Conservation (phyloP, 2,888 invertebrate genomes). For the Melinopterus prodromus region DNA sequence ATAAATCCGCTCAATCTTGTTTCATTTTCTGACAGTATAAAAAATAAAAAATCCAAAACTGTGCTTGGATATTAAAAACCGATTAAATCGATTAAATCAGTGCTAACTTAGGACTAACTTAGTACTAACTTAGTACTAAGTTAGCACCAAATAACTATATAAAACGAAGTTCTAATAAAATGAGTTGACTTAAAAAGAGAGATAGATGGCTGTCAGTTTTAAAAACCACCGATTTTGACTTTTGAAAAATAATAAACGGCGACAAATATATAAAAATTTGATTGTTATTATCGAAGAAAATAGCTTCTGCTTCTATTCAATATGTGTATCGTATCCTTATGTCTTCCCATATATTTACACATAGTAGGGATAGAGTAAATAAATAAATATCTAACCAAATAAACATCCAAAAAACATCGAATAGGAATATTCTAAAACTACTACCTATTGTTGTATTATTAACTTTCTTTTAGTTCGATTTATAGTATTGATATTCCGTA, state of each 20-base stretch:
- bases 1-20: constrained; percentile 23
- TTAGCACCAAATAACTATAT: constrained; percentile 19
- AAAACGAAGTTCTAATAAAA: constrained; percentile 35
- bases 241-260: constrained; percentile 37
- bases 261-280: constrained; percentile 33
- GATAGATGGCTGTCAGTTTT: constrained; percentile 57
- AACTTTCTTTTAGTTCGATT: constrained; percentile 6
- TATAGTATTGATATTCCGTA: background rate
- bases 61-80: background rate
- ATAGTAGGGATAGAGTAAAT: constrained; percentile 5
- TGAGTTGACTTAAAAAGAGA: constrained; percentile 50
- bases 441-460: background rate
- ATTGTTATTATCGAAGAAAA: constrained; percentile 23
- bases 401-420: background rate
- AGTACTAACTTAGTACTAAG: constrained; percentile 21
- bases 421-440: background rate
- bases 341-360: constrained; percentile 19
- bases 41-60: constrained; percentile 35
- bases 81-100: background rate
- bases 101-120: constrained; percentile 31
- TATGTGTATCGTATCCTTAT: constrained; percentile 15
- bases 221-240: constrained; percentile 7
- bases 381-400: background rate
- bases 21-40: constrained; percentile 35
- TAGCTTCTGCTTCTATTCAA: background rate